Evolutionary conservation across 2,113 vertebrate genomes (phyloP), one percentile per base, ranked within the genome.

Genomic region (Coryphaenoides rupestris): DNA sequence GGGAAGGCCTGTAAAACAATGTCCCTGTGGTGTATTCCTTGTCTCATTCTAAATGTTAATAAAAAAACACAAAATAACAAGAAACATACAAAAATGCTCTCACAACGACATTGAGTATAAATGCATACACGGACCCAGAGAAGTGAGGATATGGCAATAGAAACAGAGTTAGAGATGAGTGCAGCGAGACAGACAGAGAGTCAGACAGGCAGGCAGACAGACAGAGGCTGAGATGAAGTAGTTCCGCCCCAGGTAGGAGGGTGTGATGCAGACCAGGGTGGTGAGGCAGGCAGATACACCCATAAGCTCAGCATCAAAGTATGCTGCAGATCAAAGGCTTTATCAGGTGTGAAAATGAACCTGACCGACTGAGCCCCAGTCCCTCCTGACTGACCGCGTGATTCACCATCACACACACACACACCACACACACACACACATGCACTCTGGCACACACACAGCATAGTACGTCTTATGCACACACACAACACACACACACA

Each of bases 271-370:
- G 52, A 19, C n/a, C 52, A 19, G 52, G 49, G 49, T 4, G 49
- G 49, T 52, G 49, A 21, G 52, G 75, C 68, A 61, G 64, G 53
- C 26, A 76, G 82, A 76, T 67, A 78, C 71, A 81, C 73, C 76
- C 78, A 79, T 65, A 73, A 76, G 79, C 40, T 49, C 62, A 55
- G 81, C 79, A 83, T 85, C 78, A 88, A 88, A 86, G 84, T 79
- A 66, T 40, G 68, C 24, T 69, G 56, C 53, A 86, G 79, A 86
- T 84, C 84, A 88, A 88, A 88, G 81, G 72, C 77, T 66, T 85
- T 82, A 86, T 85, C 81, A 79, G 73, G 74, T 75, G 81, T 81
- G 79, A 75, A 86, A 88, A 85, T 83, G 79, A 85, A 86, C 79
- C 78, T 72, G 83, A 76, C 68, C 82, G 47, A 63, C 66, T 19